Conservation (phyloP, 2,797 vertebrate genomes). For the Anabas testudineus region DNA sequence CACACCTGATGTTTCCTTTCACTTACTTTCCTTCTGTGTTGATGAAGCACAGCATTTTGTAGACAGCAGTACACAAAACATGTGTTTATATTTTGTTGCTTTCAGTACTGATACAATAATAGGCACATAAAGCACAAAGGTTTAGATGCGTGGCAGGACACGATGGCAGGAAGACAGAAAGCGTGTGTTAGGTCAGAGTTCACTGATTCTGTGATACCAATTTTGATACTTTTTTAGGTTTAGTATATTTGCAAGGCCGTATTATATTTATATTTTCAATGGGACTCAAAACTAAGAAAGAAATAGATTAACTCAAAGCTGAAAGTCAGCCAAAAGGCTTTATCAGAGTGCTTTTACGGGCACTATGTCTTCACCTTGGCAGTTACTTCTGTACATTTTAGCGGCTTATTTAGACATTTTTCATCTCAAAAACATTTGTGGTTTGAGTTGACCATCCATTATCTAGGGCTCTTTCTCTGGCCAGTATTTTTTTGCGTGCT, state of each 20-base stretch:
- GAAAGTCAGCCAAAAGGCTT: conserved; percentile 21
- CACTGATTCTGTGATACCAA: neutral
- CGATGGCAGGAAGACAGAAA: neutral
- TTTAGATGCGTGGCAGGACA: neutral
- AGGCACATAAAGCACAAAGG: neutral
- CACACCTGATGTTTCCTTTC: neutral
- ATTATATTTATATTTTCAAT: neutral
- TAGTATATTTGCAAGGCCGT: neutral
- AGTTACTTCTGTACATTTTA: conserved; percentile 25
- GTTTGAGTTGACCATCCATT: conserved; percentile 54
- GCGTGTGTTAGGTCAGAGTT: no score
- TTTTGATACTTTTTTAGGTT: neutral
- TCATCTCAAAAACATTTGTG: conserved; percentile 46
- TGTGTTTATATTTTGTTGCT: neutral
- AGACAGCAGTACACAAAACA: neutral
- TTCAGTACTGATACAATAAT: neutral
- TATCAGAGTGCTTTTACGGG: conserved; percentile 10
- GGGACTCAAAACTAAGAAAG: conserved; percentile 12
- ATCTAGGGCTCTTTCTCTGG: conserved; percentile 40
- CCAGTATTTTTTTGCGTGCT: conserved; percentile 27
- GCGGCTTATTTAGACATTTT: conserved; percentile 45
- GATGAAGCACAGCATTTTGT: neutral
- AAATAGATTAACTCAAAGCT: conserved; percentile 1
- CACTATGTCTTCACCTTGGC: conserved; percentile 14
- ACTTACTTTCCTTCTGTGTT: neutral